Evolutionary conservation across 2,113 vertebrate genomes (phyloP).

Genomic region (Gallinago undulata): DNA sequence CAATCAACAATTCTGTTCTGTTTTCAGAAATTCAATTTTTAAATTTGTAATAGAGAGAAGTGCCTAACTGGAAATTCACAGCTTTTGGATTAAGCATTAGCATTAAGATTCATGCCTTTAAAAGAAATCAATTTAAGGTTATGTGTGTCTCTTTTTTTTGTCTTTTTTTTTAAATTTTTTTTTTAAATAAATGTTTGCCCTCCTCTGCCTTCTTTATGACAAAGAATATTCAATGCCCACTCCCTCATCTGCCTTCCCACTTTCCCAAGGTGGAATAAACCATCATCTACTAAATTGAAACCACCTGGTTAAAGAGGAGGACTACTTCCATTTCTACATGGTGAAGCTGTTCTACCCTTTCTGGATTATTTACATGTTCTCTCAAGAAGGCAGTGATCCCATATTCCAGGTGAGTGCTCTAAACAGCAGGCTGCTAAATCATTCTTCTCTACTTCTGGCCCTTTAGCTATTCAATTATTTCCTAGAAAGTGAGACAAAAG

Average conservation of each 20-base stretch:
- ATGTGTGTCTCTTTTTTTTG: not conserved
- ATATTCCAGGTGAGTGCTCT: not conserved
- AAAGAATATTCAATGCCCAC: not conserved
- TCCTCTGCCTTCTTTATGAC: not conserved
- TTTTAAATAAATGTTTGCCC: not conserved
- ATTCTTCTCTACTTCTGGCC: not conserved
- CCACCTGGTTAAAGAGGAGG: not conserved
- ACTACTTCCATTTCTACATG: not conserved
- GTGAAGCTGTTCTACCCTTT: not conserved
- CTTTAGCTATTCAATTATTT: not conserved
- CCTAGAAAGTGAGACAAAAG: not conserved
- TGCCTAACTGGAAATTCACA: not conserved
- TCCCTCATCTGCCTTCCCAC: fast-evolving
- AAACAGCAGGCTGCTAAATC: not conserved
- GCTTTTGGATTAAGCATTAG: not conserved
- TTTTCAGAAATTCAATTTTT: not conserved
- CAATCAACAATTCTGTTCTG: not conserved
- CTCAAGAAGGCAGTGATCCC: not conserved
- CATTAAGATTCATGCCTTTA: not conserved
- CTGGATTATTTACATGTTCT: not conserved
- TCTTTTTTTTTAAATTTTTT: not conserved
- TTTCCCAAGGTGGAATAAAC: not conserved
- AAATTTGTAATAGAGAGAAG: not conserved
- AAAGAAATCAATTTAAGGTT: not conserved
- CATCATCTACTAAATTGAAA: not conserved